Evolutionary conservation across 2,113 vertebrate genomes (phyloP).

Genomic region (Globicephala melas): DNA sequence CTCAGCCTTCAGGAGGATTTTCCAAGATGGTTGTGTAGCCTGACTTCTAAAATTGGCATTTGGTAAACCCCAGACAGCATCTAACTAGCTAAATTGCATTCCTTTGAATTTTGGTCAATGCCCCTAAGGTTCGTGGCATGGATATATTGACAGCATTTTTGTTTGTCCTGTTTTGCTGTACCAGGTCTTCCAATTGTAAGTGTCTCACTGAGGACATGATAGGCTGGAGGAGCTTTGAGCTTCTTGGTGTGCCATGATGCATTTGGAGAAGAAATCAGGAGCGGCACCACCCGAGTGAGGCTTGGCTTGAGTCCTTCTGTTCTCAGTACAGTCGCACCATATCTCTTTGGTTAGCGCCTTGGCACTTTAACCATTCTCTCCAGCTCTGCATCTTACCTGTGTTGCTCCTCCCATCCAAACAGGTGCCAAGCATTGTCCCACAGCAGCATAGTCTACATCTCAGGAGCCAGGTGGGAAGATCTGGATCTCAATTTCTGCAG

Average conservation of each 20-base stretch:
- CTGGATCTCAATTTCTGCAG: neutral
- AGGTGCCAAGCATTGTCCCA: neutral
- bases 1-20: neutral
- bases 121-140: neutral
- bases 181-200: neutral
- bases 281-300: rapidly evolving
- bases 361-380: neutral
- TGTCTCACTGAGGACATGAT: neutral
- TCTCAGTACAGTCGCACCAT: neutral
- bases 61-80: neutral
- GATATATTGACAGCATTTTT: neutral
- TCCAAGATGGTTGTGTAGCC: neutral
- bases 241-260: rapidly evolving
- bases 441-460: neutral
- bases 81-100: neutral
- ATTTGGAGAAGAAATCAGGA: neutral
- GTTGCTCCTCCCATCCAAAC: neutral
- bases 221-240: neutral
- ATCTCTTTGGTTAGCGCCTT: neutral
- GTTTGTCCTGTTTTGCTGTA: neutral
- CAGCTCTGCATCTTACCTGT: neutral
- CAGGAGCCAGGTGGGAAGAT: neutral
- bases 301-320: neutral
- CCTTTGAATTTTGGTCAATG: neutral
- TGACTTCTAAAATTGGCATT: neutral